Percentiles rank a stretch among this genome's conserved stretches.
These are phyloP conservation scores for Columba guinea DNA, from an alignment of 2,797 vertebrate species.

Conservation along the genomic window DNA sequence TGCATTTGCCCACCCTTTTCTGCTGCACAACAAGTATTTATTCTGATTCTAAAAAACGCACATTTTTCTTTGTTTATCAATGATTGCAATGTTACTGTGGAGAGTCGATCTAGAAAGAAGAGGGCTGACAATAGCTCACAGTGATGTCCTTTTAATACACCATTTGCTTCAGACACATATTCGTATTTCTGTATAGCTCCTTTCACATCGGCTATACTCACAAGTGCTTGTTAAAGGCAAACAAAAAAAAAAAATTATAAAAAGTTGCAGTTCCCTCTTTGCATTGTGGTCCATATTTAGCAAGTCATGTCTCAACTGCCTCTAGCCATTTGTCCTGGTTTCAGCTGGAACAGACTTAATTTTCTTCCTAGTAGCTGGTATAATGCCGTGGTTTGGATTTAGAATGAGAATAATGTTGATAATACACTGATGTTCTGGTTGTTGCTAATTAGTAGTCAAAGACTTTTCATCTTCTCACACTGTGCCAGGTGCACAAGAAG, in stretches of 20 bases:
- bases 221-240: neutral
- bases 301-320: neutral
- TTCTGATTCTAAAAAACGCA: neutral
- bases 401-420: too few species aligned
- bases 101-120: neutral
- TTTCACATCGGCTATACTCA: neutral
- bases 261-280: neutral
- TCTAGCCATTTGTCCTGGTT: neutral
- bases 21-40: neutral
- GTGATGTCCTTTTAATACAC: neutral
- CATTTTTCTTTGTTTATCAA: neutral
- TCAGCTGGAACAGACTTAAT: too few species aligned
- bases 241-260: neutral
- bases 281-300: neutral
- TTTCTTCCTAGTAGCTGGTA: too few species aligned
- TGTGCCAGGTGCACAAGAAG: too few species aligned
- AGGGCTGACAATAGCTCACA: neutral
- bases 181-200: neutral
- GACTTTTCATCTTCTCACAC: too few species aligned
- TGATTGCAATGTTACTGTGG: neutral
- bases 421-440: too few species aligned
- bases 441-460: too few species aligned
- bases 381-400: too few species aligned
- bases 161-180: neutral
- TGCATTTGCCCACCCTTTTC: neutral